These are phyloP conservation scores for Tarsius wallacei DNA, from an alignment of 2,797 vertebrate species.

Conservation along the genomic window DNA sequence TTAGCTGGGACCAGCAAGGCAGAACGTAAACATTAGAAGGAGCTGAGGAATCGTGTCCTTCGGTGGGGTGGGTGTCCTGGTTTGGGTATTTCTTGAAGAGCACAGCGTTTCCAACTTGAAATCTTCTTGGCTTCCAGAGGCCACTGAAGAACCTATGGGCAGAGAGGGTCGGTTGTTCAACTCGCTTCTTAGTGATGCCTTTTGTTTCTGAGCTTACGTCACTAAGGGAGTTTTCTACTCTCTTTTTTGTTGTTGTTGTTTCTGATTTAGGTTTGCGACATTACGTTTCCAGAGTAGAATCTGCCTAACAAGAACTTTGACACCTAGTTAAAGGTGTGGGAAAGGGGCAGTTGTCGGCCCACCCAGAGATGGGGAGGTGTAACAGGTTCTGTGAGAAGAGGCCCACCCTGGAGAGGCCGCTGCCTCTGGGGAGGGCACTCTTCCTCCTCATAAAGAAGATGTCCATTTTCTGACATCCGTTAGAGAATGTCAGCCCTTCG, in stretches of 20 bases:
- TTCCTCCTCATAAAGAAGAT: not conserved
- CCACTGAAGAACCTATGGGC: slow-evolving; percentile 42
- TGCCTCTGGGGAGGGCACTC: slow-evolving; percentile 9
- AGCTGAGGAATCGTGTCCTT: not conserved
- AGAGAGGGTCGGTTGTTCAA: not conserved
- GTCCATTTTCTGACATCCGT: not conserved
- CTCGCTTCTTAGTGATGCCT: not conserved
- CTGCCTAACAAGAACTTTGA: slow-evolving; percentile 33
- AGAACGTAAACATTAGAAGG: slow-evolving; percentile 46
- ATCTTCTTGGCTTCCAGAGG: not conserved
- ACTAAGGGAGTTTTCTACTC: not conserved
- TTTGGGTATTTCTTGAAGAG: slow-evolving; percentile 69
- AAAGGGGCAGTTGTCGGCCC: not conserved
- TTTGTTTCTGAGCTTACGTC: slow-evolving; percentile 58
- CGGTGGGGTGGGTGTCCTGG: slow-evolving; percentile 39
- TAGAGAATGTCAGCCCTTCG: not conserved
- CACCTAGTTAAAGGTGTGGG: not conserved
- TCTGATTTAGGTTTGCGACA: not conserved
- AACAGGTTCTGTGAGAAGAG: not conserved
- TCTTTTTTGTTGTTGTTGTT: not conserved
- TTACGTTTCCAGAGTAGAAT: not conserved
- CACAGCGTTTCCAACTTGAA: slow-evolving; percentile 37
- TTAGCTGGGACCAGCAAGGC: slow-evolving; percentile 27
- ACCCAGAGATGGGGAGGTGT: not conserved
- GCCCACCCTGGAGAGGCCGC: not conserved